These are phyloP conservation scores for Halcyon senegalensis DNA, from an alignment of 2,113 vertebrate genomes.

Conservation along the genomic window DNA sequence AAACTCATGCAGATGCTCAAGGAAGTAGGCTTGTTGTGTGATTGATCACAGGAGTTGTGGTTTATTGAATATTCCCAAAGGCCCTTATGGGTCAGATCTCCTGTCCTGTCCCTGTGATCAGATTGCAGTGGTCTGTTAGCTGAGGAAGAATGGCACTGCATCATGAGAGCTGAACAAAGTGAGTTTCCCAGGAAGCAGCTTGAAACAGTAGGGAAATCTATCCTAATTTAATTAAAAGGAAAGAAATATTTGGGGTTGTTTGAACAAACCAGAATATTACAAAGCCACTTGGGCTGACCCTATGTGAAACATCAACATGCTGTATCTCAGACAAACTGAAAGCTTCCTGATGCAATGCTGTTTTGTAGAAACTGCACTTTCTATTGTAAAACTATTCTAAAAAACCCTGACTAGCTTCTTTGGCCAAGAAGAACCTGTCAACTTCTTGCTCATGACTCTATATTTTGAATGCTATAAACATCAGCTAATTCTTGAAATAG, in stretches of 20 bases:
- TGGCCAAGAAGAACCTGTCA: neutral
- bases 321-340: neutral
- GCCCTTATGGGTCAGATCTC: neutral
- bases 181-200: neutral
- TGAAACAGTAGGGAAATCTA: neutral
- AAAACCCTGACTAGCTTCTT: neutral
- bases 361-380: neutral
- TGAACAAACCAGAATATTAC: neutral
- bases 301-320: neutral
- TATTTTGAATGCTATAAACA: neutral
- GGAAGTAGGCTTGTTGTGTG: neutral
- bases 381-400: neutral
- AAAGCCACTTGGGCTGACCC: neutral
- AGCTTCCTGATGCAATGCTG: neutral
- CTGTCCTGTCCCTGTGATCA: neutral
- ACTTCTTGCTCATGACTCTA: neutral
- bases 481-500: neutral
- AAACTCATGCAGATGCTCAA: neutral
- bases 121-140: neutral
- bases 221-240: neutral
- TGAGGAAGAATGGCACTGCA: accelerated
- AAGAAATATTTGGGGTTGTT: neutral
- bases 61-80: neutral
- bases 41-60: neutral
- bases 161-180: neutral